A percentile compares a stretch with the other conserved stretches of the same genome.
These are phyloP conservation scores for Clitarchus hookeri DNA, from an alignment of 2,888 invertebrate species.

Conservation along the genomic window DNA sequence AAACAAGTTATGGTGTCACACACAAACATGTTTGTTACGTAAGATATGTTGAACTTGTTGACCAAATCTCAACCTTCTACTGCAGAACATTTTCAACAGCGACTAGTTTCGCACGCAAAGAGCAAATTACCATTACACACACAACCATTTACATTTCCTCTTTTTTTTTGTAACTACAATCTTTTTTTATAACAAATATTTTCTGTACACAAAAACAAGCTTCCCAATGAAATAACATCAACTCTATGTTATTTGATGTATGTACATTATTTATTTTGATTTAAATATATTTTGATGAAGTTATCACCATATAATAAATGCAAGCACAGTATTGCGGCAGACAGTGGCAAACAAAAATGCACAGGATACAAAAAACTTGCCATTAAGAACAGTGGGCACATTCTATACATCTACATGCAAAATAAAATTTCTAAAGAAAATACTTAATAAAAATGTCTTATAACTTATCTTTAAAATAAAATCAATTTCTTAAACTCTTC, in stretches of 20 bases:
- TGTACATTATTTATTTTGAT: background rate
- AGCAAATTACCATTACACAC: background rate
- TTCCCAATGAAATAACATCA: background rate
- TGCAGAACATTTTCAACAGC: background rate
- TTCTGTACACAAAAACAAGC: background rate
- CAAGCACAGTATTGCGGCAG: background rate
- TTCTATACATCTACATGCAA: too few relatives aligned
- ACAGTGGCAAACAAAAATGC: background rate
- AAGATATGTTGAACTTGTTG: background rate
- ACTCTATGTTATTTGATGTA: background rate
- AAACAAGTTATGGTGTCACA: too few relatives aligned
- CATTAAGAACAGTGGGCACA: too few relatives aligned
- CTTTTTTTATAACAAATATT: background rate
- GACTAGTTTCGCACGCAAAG: background rate
- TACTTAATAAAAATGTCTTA: too few relatives aligned
- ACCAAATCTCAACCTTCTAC: background rate
- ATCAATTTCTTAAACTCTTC: too few relatives aligned
- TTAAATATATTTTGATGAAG: background rate
- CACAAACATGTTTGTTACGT: background rate
- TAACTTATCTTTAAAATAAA: too few relatives aligned
- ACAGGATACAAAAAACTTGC: too few relatives aligned
- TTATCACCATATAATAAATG: background rate
- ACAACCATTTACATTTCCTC: background rate
- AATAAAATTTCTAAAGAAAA: too few relatives aligned
- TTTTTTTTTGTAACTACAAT: background rate